These are phyloP conservation scores for Apotomis turbidana DNA, from an alignment of 2,888 invertebrate species.

Conservation along the genomic window DNA sequence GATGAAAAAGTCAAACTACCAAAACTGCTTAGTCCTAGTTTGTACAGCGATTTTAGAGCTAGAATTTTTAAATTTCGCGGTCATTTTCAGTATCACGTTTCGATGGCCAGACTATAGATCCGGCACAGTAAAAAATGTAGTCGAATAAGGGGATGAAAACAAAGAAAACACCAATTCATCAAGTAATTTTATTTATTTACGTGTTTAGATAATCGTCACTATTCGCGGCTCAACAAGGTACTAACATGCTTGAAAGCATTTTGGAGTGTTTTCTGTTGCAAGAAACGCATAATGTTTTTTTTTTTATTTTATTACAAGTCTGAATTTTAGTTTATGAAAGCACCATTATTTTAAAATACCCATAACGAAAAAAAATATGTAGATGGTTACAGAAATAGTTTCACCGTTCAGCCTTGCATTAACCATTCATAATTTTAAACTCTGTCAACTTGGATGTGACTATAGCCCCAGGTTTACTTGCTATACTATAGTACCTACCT, in stretches of 20 bases:
- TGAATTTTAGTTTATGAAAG: slow-evolving; percentile 22
- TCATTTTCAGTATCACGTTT: too few relatives aligned
- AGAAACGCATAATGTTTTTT: slow-evolving; percentile 13
- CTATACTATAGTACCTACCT: too few relatives aligned
- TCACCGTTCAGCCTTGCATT: too few relatives aligned
- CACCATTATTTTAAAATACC: background rate
- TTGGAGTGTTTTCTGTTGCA: slow-evolving; percentile 37
- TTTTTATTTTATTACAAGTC: background rate
- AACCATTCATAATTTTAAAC: too few relatives aligned
- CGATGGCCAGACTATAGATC: too few relatives aligned
- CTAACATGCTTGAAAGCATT: slow-evolving; percentile 44
- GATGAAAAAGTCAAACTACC: too few relatives aligned
- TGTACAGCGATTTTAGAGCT: too few relatives aligned
- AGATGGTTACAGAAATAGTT: background rate
- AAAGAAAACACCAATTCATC: slow-evolving; percentile 61
- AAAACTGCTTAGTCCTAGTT: too few relatives aligned
- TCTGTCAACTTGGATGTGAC: too few relatives aligned
- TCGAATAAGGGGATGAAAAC: background rate
- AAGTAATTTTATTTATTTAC: slow-evolving; percentile 61
- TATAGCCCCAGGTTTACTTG: too few relatives aligned
- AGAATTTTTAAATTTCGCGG: too few relatives aligned
- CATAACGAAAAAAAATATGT: too few relatives aligned
- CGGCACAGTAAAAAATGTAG: background rate
- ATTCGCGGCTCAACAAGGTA: slow-evolving; percentile 73
- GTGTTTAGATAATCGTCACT: slow-evolving; percentile 67